Conservation (phyloP, 2,797 vertebrate species). For the Bryconaethiops microstoma region DNA sequence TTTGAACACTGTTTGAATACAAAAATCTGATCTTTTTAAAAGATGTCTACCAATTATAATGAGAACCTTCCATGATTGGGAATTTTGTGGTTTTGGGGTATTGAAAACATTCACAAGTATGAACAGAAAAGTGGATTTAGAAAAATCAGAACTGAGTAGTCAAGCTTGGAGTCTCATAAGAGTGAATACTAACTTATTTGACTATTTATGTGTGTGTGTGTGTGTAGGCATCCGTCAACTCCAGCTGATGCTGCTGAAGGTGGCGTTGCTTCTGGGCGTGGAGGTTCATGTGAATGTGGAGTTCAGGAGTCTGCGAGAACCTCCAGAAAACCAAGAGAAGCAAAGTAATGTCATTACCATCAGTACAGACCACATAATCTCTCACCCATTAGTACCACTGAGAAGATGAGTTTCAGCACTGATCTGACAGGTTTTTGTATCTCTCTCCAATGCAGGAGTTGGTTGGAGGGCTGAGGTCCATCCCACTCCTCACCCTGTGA, state of each 20-base stretch:
- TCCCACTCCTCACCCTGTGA: slow-evolving; percentile 85
- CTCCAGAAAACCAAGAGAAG: slow-evolving; percentile 83
- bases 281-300: slow-evolving; percentile 95
- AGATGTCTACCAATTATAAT: too few species aligned
- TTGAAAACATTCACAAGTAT: background rate
- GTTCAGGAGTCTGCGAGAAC: slow-evolving; percentile 88
- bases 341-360: slow-evolving; percentile 75
- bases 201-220: background rate
- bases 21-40: too few species aligned
- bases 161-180: background rate
- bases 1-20: too few species aligned
- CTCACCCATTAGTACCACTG: background rate
- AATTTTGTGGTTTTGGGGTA: too few species aligned
- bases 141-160: background rate
- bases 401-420: background rate
- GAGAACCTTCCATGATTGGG: too few species aligned
- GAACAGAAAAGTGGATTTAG: background rate
- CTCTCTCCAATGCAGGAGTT: slow-evolving; percentile 73
- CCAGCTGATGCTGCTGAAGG: slow-evolving; percentile 93
- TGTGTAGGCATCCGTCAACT: slow-evolving; percentile 94
- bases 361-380: background rate
- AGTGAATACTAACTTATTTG: background rate
- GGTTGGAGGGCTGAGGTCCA: slow-evolving; percentile 91
- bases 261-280: slow-evolving; percentile 91
- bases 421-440: background rate